These are phyloP conservation scores for Petrolisthes manimaculis DNA, from an alignment of 2,888 invertebrate species.

Conservation along the genomic window DNA sequence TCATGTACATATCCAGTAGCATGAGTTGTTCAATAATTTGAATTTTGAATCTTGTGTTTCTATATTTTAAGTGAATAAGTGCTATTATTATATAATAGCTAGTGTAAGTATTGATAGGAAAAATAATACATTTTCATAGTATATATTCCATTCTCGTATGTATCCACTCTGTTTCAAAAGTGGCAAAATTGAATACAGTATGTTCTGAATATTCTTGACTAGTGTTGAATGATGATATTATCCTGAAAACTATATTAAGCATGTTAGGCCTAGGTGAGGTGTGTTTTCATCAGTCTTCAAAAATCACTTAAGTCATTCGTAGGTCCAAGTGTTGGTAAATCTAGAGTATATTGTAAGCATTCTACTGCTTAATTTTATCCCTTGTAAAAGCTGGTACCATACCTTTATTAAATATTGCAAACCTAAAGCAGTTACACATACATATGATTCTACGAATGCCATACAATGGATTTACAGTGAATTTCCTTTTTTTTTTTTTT, in stretches of 20 bases:
- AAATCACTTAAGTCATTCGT: too few species aligned
- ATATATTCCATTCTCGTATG: conserved; percentile 25
- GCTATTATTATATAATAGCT: conserved; percentile 16
- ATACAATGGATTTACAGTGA: neutral
- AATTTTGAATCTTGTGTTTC: conserved; percentile 17
- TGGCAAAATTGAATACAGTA: neutral
- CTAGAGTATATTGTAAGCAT: too few species aligned
- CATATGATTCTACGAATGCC: neutral
- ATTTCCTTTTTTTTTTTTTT: too few species aligned
- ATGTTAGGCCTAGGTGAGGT: conserved; percentile 6
- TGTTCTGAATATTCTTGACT: neutral
- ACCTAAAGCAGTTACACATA: too few species aligned
- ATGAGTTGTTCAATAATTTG: conserved; percentile 24
- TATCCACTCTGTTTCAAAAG: neutral
- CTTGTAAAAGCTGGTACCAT: too few species aligned
- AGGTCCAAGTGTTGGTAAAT: too few species aligned
- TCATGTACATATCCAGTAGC: conserved; percentile 22
- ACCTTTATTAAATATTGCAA: too few species aligned
- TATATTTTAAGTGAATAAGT: conserved; percentile 22
- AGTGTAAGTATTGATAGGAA: conserved; percentile 12
- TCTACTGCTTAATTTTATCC: too few species aligned
- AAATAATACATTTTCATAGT: conserved; percentile 11
- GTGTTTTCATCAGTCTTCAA: neutral
- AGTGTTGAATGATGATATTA: neutral
- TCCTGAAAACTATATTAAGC: neutral